These are phyloP conservation scores for Drosophila navojoa DNA, from an alignment of 1,140 invertebrate species.

Conservation along the genomic window DNA sequence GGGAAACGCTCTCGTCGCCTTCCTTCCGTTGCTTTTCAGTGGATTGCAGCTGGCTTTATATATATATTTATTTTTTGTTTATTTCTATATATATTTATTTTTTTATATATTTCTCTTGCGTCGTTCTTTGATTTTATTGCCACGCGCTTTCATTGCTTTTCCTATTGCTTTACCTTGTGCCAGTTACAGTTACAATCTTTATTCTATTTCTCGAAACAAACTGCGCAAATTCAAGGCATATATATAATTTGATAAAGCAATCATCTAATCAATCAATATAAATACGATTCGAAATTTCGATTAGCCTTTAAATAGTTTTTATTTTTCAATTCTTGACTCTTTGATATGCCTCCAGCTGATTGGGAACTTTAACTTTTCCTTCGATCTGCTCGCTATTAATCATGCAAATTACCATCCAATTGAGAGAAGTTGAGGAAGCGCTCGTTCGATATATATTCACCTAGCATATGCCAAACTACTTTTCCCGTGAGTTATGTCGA, in stretches of 20 bases:
- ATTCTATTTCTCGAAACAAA: slow-evolving; percentile 1
- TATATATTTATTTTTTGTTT: slow-evolving; percentile 7
- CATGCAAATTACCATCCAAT: slow-evolving; percentile 6
- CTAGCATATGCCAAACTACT: slow-evolving; percentile 44
- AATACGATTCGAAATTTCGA: neutral
- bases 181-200: slow-evolving; percentile 12
- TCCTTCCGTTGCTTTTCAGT: slow-evolving; percentile 38
- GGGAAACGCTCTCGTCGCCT: neutral
- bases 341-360: too few relatives aligned
- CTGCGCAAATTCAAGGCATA: slow-evolving; percentile 3
- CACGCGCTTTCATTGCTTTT: slow-evolving; percentile 26
- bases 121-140: slow-evolving; percentile 41
- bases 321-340: too few relatives aligned
- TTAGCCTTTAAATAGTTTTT: neutral
- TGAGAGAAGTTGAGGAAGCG: slow-evolving; percentile 2
- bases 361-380: neutral
- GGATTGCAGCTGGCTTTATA: slow-evolving; percentile 41
- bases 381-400: neutral
- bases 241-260: neutral
- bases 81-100: slow-evolving; percentile 30
- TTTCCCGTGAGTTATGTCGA: slow-evolving; percentile 60
- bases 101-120: slow-evolving; percentile 47
- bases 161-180: slow-evolving; percentile 32
- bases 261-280: slow-evolving; percentile 4
- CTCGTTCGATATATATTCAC: slow-evolving; percentile 15